These are phyloP conservation scores for Tachystola acroxantha DNA, from an alignment of 2,888 invertebrate genomes.

Conservation along the genomic window DNA sequence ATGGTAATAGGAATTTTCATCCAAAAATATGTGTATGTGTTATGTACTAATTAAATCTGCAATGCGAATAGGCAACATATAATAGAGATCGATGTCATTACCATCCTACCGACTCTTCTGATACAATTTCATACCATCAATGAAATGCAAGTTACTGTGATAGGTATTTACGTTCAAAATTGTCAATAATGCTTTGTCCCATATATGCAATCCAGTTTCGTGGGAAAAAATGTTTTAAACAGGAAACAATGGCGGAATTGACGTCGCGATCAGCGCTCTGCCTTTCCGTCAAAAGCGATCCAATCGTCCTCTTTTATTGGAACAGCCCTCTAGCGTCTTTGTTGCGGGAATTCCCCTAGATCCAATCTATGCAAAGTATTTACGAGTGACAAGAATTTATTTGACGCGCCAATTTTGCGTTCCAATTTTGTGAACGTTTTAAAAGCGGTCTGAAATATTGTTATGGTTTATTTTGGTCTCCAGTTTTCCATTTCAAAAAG, in stretches of 20 bases:
- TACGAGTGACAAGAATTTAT: slow-evolving; percentile 70
- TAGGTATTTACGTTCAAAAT: too few relatives aligned
- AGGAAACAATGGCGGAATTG: slow-evolving; percentile 30
- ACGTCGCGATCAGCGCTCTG: slow-evolving; percentile 37
- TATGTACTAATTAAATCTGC: too few relatives aligned
- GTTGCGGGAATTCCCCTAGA: slow-evolving; percentile 61
- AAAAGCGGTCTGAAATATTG: slow-evolving; percentile 24
- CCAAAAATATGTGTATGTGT: too few relatives aligned
- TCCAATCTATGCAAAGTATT: slow-evolving; percentile 73
- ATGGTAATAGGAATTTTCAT: too few relatives aligned
- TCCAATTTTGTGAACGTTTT: slow-evolving; percentile 35
- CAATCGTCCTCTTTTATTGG: slow-evolving; percentile 67
- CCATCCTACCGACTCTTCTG: too few relatives aligned
- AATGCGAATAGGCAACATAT: too few relatives aligned
- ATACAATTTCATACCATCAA: too few relatives aligned
- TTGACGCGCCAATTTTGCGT: slow-evolving; percentile 61
- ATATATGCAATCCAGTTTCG: not conserved
- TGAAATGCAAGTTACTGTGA: too few relatives aligned
- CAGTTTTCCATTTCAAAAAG: too few relatives aligned
- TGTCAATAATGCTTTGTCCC: not conserved
- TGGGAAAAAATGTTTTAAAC: slow-evolving; percentile 24
- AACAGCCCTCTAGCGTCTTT: slow-evolving; percentile 61
- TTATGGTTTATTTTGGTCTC: not conserved
- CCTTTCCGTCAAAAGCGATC: slow-evolving; percentile 62
- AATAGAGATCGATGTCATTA: too few relatives aligned